A percentile compares a stretch with the other conserved stretches of the same genome.
These are phyloP conservation scores for Lagopus muta DNA, from an alignment of 2,113 vertebrate genomes.

Conservation along the genomic window DNA sequence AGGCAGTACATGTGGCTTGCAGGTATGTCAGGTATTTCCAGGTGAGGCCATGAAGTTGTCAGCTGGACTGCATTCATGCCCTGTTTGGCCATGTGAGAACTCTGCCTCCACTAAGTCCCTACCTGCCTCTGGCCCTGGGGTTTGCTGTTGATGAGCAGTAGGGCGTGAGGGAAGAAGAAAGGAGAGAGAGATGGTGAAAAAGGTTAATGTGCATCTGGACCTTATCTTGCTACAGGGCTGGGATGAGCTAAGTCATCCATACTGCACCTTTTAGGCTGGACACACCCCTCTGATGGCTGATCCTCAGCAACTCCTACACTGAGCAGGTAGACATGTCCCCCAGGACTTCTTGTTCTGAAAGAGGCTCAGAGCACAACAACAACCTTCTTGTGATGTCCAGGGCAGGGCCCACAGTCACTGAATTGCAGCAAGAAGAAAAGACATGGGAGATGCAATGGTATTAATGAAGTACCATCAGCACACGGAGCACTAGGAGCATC, in stretches of 20 bases:
- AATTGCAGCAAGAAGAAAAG: background rate
- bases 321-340: background rate
- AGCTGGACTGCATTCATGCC: background rate
- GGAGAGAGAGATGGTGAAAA: background rate
- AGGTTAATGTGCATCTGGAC: background rate
- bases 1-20: background rate
- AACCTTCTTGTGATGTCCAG: background rate
- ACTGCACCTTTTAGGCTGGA: background rate
- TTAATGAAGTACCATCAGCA: background rate
- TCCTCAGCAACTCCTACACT: background rate
- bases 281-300: background rate
- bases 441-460: background rate
- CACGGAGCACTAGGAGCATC: background rate
- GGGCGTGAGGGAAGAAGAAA: background rate
- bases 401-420: background rate
- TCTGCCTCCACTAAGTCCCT: background rate
- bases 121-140: background rate
- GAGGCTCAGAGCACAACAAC: background rate
- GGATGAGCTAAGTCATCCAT: background rate
- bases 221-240: background rate
- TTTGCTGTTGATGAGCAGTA: background rate
- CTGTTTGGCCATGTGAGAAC: background rate
- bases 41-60: background rate
- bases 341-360: background rate
- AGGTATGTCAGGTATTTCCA: constrained; percentile 64